Conservation (phyloP, 2,888 invertebrate genomes). For the Platycheirus albimanus region DNA sequence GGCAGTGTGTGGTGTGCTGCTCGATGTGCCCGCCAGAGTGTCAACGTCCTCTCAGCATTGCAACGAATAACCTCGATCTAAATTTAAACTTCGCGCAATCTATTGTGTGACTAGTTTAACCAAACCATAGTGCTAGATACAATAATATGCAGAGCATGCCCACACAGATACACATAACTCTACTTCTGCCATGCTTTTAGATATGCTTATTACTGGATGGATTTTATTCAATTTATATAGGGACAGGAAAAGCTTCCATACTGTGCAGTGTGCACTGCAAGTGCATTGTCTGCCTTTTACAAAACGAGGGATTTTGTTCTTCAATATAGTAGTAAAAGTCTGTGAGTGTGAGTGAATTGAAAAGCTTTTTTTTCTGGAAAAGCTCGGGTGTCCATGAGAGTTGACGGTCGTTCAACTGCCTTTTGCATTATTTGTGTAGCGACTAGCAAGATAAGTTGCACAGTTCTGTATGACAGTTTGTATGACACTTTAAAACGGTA, state of each 20-base stretch:
- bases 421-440: constrained; percentile 48
- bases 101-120: constrained; percentile 67
- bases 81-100: constrained; percentile 78
- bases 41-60: constrained; percentile 82
- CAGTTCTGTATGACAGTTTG: constrained; percentile 35
- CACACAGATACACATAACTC: constrained; percentile 28
- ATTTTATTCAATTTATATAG: no score
- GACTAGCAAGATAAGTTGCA: constrained; percentile 21
- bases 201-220: background rate
- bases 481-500: constrained; percentile 57
- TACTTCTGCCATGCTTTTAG: background rate
- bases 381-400: constrained; percentile 54
- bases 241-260: constrained; percentile 32
- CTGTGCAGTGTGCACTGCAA: background rate
- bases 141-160: constrained; percentile 30
- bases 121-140: constrained; percentile 42
- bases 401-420: constrained; percentile 73
- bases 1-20: no score
- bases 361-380: constrained; percentile 56
- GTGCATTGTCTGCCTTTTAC: background rate
- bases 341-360: background rate
- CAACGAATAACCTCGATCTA: constrained; percentile 82
- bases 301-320: background rate
- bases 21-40: constrained; percentile 50
- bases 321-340: background rate